Evolutionary conservation across 2,888 invertebrate genomes (phyloP).

Genomic region (Apodemia duryi): DNA sequence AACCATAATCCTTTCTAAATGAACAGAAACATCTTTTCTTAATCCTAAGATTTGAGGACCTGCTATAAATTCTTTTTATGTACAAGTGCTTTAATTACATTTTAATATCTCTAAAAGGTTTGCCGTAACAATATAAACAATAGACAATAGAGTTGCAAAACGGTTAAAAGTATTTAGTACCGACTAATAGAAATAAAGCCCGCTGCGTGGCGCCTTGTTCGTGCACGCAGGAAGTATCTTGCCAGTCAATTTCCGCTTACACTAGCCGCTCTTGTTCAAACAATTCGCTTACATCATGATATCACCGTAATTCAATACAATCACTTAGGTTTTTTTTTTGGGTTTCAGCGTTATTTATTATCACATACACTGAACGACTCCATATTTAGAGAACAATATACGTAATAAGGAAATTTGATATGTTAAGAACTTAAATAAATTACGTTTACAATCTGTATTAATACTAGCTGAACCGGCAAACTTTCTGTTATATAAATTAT

Average conservation of each 20-base stretch:
- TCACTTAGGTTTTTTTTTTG: constrained; percentile 1
- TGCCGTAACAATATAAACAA: background rate
- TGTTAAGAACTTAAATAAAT: too few relatives aligned
- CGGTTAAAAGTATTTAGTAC: background rate
- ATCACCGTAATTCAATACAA: constrained; percentile 6
- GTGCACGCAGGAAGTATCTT: constrained; percentile 31
- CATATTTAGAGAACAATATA: too few relatives aligned
- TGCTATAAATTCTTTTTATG: background rate
- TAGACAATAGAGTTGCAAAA: background rate
- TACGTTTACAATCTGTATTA: too few relatives aligned
- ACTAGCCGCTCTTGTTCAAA: constrained; percentile 34
- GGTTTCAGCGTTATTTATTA: background rate
- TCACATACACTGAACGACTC: background rate
- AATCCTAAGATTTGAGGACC: background rate
- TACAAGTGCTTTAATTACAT: background rate
- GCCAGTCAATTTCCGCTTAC: constrained; percentile 38
- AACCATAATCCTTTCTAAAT: too few relatives aligned
- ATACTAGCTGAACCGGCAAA: too few relatives aligned
- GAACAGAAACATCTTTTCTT: too few relatives aligned
- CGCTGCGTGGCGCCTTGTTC: constrained; percentile 19
- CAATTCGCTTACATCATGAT: constrained; percentile 28
- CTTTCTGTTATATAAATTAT: too few relatives aligned
- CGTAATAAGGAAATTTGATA: too few relatives aligned
- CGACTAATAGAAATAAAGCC: constrained; percentile 13
- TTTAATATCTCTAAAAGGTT: background rate